Conservation (phyloP, 2,797 vertebrate species). For the Sitta carolinensis region DNA sequence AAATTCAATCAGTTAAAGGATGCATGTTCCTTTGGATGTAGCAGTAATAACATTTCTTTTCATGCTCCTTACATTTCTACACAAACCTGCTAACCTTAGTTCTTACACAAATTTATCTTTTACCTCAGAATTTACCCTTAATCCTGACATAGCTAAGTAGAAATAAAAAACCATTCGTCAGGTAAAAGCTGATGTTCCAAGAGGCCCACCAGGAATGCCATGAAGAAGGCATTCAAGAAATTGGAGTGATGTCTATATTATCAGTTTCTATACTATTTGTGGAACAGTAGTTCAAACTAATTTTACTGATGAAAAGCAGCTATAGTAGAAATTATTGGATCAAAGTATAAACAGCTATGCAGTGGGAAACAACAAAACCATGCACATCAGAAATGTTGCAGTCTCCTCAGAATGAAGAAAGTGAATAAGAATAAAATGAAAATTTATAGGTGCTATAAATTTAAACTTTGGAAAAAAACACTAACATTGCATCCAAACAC, state of each 20-base stretch:
- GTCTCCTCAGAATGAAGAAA: neutral
- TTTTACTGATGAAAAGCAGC: neutral
- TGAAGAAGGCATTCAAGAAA: neutral
- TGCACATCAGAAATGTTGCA: accelerated
- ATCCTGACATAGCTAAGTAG: neutral
- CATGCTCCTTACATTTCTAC: neutral
- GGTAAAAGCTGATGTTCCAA: neutral
- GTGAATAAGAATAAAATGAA: neutral
- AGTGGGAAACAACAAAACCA: neutral
- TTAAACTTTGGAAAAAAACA: neutral
- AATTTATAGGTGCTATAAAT: neutral
- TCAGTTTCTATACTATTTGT: neutral
- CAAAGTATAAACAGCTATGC: neutral
- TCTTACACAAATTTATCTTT: neutral
- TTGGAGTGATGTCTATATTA: neutral
- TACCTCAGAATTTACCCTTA: neutral
- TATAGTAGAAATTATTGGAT: neutral
- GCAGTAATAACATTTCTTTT: neutral
- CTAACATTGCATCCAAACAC: neutral
- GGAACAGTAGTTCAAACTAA: neutral
- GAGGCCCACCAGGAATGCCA: neutral
- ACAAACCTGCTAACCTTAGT: neutral
- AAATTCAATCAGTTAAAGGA: neutral
- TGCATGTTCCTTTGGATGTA: neutral
- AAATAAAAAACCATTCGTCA: neutral